Percentiles rank a stretch among this genome's conserved stretches.
Conservation (phyloP, 2,797 vertebrate genomes). For the Pipistrellus nathusii region DNA sequence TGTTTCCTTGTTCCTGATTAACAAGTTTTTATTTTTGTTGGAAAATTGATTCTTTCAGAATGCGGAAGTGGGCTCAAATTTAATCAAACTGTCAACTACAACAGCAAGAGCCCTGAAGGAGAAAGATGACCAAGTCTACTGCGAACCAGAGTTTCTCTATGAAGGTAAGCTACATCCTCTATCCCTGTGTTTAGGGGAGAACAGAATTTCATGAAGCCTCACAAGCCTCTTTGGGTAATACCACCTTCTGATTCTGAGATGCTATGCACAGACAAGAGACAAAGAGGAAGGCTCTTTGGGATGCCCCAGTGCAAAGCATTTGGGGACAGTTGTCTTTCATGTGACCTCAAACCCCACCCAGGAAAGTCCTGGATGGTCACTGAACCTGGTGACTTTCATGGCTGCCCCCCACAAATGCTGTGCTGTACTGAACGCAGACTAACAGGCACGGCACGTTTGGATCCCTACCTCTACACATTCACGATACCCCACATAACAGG, state of each 20-base stretch:
- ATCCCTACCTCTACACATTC: not conserved
- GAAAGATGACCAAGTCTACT: conserved; percentile 90
- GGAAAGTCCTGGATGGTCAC: not conserved
- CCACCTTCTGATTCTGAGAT: not conserved
- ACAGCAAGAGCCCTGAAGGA: conserved; percentile 90
- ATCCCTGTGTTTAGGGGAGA: not conserved
- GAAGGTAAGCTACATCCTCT: conserved; percentile 88
- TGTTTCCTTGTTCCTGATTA: not conserved
- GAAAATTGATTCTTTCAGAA: conserved; percentile 87
- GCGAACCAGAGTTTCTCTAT: conserved; percentile 90
- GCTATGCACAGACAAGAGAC: too few relatives aligned
- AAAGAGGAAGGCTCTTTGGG: not conserved
- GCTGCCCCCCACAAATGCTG: not conserved
- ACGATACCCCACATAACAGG: not conserved
- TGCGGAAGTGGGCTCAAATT: conserved; percentile 88
- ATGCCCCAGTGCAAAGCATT: not conserved
- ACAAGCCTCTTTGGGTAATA: not conserved
- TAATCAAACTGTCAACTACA: conserved; percentile 90
- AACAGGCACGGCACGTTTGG: rapidly evolving
- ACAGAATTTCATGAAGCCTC: not conserved
- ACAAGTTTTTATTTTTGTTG: not conserved
- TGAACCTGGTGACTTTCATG: not conserved
- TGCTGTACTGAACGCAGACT: not conserved
- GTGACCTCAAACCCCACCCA: not conserved
- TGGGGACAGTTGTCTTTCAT: not conserved